Percentiles rank a stretch among this genome's conserved stretches.
Conservation (phyloP, 23 tunicate genomes). For the Styela plicata region DNA sequence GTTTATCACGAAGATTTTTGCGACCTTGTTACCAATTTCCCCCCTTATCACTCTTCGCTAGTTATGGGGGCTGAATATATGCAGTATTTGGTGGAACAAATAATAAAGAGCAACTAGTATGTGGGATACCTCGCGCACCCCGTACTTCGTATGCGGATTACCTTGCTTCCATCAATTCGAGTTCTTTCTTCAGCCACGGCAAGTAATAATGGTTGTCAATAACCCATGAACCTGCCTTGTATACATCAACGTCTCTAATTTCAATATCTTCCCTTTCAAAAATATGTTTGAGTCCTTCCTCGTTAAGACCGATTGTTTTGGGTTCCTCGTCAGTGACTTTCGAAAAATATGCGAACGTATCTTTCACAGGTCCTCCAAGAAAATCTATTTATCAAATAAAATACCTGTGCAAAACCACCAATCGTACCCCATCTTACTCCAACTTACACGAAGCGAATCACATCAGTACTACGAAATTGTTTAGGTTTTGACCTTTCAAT, state of each 20-base stretch:
- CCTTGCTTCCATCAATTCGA: constrained; percentile 15
- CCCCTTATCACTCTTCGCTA: too few species aligned
- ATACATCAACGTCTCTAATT: not conserved
- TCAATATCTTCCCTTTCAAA: not conserved
- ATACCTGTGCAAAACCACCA: not conserved
- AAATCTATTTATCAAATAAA: too few species aligned
- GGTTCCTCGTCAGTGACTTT: not conserved
- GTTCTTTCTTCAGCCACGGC: constrained; percentile 16
- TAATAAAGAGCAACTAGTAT: not conserved
- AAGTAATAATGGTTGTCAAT: constrained; percentile 12
- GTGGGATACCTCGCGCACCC: too few species aligned
- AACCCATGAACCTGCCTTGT: not conserved
- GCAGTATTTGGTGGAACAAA: not conserved
- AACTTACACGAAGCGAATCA: not conserved
- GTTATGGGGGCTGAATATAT: too few species aligned
- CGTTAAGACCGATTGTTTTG: not conserved
- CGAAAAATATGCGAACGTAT: not conserved
- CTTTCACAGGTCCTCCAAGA: not conserved
- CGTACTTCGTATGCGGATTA: not conserved
- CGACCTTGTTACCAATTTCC: not conserved
- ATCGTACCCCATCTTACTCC: not conserved
- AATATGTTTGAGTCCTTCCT: not conserved
- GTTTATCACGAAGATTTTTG: not conserved
- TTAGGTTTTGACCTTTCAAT: too few species aligned
- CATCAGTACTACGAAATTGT: not conserved